Conservation (phyloP, 2,888 invertebrate genomes). For the Toxonevra muliebris region DNA sequence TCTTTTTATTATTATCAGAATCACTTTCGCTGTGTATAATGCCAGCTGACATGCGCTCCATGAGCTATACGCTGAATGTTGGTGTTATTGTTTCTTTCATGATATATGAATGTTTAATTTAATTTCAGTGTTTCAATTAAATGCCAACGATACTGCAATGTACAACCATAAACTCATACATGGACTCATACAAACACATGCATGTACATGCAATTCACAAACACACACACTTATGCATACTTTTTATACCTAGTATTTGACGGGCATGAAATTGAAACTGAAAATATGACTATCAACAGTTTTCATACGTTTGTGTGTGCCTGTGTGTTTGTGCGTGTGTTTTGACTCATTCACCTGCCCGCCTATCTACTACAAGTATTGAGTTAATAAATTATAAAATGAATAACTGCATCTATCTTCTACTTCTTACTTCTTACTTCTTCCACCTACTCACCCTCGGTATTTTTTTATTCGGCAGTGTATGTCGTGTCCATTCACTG, state of each 20-base stretch:
- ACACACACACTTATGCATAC: background rate
- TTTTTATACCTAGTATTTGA: background rate
- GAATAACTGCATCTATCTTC: constrained; percentile 17
- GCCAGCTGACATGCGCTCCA: no score
- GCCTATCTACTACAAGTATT: background rate
- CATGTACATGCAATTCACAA: background rate
- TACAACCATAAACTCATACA: constrained; percentile 1
- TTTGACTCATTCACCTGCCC: background rate
- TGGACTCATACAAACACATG: no score
- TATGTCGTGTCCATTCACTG: constrained; percentile 1
- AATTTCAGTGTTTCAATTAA: constrained; percentile 30
- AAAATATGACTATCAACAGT: no score
- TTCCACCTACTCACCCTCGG: no score
- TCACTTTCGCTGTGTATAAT: no score
- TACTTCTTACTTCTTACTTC: no score
- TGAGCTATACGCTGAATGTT: no score
- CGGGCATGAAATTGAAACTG: no score
- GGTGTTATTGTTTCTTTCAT: no score
- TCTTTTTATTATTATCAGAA: no score
- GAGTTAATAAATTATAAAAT: constrained; percentile 28
- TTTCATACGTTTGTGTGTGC: background rate
- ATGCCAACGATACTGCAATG: constrained; percentile 24
- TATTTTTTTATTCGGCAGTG: background rate
- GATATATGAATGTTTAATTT: constrained; percentile 14
- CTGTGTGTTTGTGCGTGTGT: background rate